Evolutionary conservation across 2,113 vertebrate genomes (phyloP).

Genomic region (Cottus gobio): DNA sequence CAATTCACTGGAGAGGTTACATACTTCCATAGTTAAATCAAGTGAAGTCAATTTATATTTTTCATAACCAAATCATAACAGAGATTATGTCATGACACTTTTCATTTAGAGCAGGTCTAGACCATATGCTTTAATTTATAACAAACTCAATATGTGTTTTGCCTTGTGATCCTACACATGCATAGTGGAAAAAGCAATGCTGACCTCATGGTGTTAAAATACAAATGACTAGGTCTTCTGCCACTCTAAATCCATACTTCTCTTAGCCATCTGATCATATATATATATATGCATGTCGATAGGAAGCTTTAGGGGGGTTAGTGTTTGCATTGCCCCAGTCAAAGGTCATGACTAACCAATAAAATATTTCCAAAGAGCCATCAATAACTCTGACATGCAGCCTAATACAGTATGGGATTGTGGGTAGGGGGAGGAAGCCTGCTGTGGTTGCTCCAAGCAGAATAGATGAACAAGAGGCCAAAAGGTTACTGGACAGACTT

Average conservation of each 20-base stretch:
- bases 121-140: background rate
- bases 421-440: conserved; percentile 61
- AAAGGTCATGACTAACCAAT: conserved; percentile 83
- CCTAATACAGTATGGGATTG: conserved; percentile 82
- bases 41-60: background rate
- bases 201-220: conserved; percentile 65
- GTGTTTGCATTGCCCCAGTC: conserved; percentile 78
- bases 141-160: conserved; percentile 22
- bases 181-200: conserved; percentile 41
- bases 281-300: conserved; percentile 65
- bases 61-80: background rate
- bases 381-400: conserved; percentile 84
- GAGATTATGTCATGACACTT: background rate
- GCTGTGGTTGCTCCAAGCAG: conserved; percentile 62
- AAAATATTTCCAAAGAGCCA: conserved; percentile 80
- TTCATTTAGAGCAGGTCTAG: conserved; percentile 2
- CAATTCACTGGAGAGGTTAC: conserved; percentile 2
- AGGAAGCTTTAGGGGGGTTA: conserved; percentile 73
- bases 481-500: conserved; percentile 82
- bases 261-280: conserved; percentile 74
- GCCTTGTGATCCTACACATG: conserved; percentile 27
- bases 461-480: conserved; percentile 80
- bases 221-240: conserved; percentile 54
- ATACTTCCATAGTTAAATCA: background rate
- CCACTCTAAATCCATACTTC: conserved; percentile 66